Evolutionary conservation across 2,888 invertebrate genomes (phyloP), one percentile per base, ranked within the genome.

Genomic region (Brachypterus glaber): DNA sequence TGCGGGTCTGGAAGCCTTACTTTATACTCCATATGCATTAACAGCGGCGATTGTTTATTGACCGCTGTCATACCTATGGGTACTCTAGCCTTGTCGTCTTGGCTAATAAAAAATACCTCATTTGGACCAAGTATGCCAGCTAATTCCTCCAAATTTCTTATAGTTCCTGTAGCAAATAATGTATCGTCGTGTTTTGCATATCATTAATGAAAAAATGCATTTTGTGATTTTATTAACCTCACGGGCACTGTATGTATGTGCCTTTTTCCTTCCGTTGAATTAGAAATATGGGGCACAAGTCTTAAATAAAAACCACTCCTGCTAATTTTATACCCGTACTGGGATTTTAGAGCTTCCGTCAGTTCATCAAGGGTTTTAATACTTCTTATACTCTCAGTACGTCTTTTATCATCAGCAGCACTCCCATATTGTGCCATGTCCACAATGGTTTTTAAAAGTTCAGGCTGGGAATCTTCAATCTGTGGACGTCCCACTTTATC

Each of bases 401-500:
- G 44, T 26, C 54, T 40, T 35, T 49, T 43, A 34, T 50, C 52
- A 36, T 59, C 50, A 25, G 53, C 50, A 36, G 51, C 46, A 21
- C 51, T 47, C 13, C 57, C 54, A 47, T 51, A 52, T 18, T 49
- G 40, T 4, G 55, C 57, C 27, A 62, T 55, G 21, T 57, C 52
- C 3, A 45, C 33, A 16, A 58, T 56, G 12, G 54, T 44, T 48
- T 56, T 45, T 9, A 55, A 42, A 33, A 59, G 40, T 31, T 44
- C 48, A 4, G 59, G 52, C 38, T 57, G 55, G 9, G 5, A 5
- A 9, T 9, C 9, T 21, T 21, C 21, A 21, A 21, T 5, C 5
- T 50, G 35, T 31, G 56, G 54, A 16, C 55, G 47, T 35, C 55
- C 52, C 15, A 40, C 25, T 21, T 32, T 37, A 34, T 34, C 25